These are phyloP conservation scores for Alloscopus bannaensis DNA, from an alignment of 2,888 invertebrate species.

Conservation along the genomic window DNA sequence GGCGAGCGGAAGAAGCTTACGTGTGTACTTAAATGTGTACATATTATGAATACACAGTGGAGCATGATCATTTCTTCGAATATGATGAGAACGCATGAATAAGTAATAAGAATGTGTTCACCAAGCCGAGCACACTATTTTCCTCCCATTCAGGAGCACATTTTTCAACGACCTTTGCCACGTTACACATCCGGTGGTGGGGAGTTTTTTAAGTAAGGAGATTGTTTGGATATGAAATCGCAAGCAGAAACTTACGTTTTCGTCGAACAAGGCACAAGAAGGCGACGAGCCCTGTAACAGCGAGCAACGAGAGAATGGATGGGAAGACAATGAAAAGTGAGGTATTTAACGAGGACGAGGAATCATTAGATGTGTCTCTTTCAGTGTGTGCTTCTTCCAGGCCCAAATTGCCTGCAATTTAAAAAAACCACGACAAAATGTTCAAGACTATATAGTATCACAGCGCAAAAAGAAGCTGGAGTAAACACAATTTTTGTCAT, in stretches of 20 bases:
- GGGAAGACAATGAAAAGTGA: slow-evolving; percentile 72
- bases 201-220: slow-evolving; percentile 3
- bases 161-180: too few relatives aligned
- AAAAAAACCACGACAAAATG: slow-evolving; percentile 14
- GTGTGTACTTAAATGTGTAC: too few relatives aligned
- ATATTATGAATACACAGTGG: too few relatives aligned
- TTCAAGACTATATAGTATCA: too few relatives aligned
- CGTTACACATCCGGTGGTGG: too few relatives aligned
- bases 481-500: too few relatives aligned
- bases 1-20: too few relatives aligned
- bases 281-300: slow-evolving; percentile 81
- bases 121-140: not conserved
- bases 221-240: not conserved
- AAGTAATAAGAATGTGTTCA: not conserved
- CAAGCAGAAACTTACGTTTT: slow-evolving; percentile 79
- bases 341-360: slow-evolving; percentile 67
- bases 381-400: slow-evolving; percentile 61
- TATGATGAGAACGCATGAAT: not conserved
- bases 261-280: slow-evolving; percentile 83
- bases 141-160: not conserved
- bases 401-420: slow-evolving; percentile 60
- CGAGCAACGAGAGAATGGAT: slow-evolving; percentile 79
- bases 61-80: too few relatives aligned
- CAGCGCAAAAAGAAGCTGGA: too few relatives aligned
- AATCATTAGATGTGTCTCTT: slow-evolving; percentile 60